Base-by-base conservation (phyloP, 2,113 vertebrate species). In the Myiozetetes cayanensis region DNA sequence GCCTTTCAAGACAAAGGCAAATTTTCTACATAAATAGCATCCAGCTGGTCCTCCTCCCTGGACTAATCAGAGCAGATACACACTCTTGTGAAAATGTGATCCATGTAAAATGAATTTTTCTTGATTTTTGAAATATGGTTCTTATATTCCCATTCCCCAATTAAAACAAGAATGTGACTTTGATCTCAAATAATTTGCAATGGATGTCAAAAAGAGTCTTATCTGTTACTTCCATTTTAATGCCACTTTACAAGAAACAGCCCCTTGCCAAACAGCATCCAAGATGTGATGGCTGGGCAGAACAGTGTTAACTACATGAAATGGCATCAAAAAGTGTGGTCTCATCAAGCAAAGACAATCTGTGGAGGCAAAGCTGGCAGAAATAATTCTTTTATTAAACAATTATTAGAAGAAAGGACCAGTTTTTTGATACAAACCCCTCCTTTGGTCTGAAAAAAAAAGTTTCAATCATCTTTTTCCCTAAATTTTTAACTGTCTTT, bases 121-220 rank as follows among this genome's bases (percentile, higher is more conserved):
- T 78, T 84, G 20, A 67, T 81, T 89, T 91, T 56, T 93, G 14
- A 92, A 89, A 85, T 56, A 37, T 1, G 3, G 35, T 81, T 88
- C 89, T 87, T 84, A 52, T 46, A 73, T 70, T 84, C 87, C 30
- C 23, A 2, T 62, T 90, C 43, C 27, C 13, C 52, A 81, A 37
- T 80, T 92, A 88, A 85, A 92, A 94, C 17, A 83, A 76, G 50
- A 87, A 81, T 41, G 61, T 56, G 52, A 76, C 76, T 81, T 87
- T 89, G 85, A 95, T 92, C 43, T 89, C 86, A 82, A 86, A 81
- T 78, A 56, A 86, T 88, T 89, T 74, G 70, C 43, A 90, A 89
- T 35, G 80, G n/a, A 78, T 76, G 53, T 78, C 80, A 86, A 41
- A 55, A 88, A 28, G 14, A 68, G 33, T 39, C 41, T 90, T 56